Base-by-base conservation (phyloP, 2,113 vertebrate genomes). In the Pteruthius melanotis region DNA sequence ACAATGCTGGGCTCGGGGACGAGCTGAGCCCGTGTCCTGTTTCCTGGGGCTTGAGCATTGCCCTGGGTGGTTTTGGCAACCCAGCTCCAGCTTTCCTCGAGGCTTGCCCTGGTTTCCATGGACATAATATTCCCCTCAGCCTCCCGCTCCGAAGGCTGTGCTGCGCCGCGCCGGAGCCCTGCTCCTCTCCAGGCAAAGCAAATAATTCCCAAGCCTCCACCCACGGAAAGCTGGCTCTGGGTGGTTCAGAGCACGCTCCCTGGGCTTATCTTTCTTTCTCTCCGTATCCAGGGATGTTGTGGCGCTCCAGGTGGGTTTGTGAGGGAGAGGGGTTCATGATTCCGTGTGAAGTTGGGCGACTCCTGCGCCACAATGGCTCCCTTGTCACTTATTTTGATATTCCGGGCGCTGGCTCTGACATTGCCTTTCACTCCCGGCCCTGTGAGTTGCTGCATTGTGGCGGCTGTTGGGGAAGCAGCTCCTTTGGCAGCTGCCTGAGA, bases 381-480 rank as follows among this genome's bases (percentile, higher is more conserved):
- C 94, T 94, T 96, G 94, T 96, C 66, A 23, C 87, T 95, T 86
- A 63, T 77, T 94, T 96, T 95, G 76, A 88, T 95, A 96, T 96
- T 95, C 96, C 44, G 47, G 94, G 94, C 87, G 77, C 77, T 75
- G 87, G 96, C 89, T 94, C 89, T 74, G 95, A 84, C 91, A 85
- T 76, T 95, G 95, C 95, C 74, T 87, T 94, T 96, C 90, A 72
- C 82, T 89, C 77, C 30, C 84, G 68, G 90, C 79, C 78, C 87
- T 93, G 84, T 96, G 94, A 97, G 95, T 94, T 95, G 95, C 95
- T 90, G 94, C 96, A 96, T 96, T 97, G 96, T 97, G 87, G 95
- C 0, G n/a, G 92, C 92, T 86, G 85, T 79, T 77, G 95, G 93
- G 95, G 95, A 96, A 96, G 87, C 92, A 86, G 76, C 85, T 91